Evolutionary conservation across 2,797 vertebrate genomes (phyloP).

Genomic region (Artibeus jamaicensis): DNA sequence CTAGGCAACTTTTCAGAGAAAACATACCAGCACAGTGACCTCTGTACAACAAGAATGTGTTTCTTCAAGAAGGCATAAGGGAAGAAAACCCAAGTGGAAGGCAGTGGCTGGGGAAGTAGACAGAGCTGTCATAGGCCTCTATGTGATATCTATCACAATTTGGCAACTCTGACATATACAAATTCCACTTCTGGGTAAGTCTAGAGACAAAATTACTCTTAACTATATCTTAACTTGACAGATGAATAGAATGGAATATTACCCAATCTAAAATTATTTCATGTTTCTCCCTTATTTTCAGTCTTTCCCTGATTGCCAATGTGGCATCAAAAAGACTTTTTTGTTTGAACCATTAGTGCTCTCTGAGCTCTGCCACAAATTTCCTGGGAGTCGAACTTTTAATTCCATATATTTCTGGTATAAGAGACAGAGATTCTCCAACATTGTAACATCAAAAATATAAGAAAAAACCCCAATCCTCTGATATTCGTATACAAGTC

Average conservation of each 20-base stretch:
- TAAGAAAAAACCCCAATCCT: background rate
- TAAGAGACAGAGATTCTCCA: constrained; percentile 21
- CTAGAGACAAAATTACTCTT: constrained; percentile 10
- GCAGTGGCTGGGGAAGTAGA: background rate
- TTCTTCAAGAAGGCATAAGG: constrained; percentile 10
- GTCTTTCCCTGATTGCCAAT: background rate
- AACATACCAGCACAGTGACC: background rate
- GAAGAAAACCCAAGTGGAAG: background rate
- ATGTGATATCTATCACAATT: background rate
- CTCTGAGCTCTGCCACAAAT: background rate
- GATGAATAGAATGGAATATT: background rate
- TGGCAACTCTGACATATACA: background rate
- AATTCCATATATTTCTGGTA: background rate
- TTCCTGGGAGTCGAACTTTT: constrained; percentile 25
- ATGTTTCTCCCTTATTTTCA: background rate
- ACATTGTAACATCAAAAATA: background rate
- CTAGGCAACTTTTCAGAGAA: constrained; percentile 3
- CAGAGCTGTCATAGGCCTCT: background rate
- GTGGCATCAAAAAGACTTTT: constrained; percentile 12
- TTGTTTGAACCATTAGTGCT: background rate
- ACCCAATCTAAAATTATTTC: background rate
- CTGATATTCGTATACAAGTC: background rate
- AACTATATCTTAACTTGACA: background rate
- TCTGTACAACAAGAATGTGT: constrained; percentile 27
- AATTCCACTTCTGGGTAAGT: constrained; percentile 21